These are phyloP conservation scores for Acronicta aceris DNA, from an alignment of 2,888 invertebrate species.

Conservation along the genomic window DNA sequence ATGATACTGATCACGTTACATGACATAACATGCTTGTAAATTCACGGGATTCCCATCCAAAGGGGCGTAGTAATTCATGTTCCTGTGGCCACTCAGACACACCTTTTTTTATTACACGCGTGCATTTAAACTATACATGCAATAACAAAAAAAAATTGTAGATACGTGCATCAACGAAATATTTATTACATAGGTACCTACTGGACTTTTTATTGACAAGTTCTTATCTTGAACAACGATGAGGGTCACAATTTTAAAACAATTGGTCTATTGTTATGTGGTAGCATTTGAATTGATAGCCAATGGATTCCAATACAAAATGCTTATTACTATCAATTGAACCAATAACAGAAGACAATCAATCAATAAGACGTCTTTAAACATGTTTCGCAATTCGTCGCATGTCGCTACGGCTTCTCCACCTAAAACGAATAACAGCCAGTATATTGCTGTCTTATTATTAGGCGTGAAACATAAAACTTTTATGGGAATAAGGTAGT, in stretches of 20 bases:
- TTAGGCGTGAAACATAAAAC: slow-evolving; percentile 42
- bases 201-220: slow-evolving; percentile 16
- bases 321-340: slow-evolving; percentile 51
- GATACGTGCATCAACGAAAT: slow-evolving; percentile 7
- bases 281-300: slow-evolving; percentile 52
- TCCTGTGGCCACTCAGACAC: slow-evolving; percentile 23
- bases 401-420: slow-evolving; percentile 1
- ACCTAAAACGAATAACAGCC: slow-evolving; percentile 7
- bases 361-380: slow-evolving; percentile 46
- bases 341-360: slow-evolving; percentile 48
- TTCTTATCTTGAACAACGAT: slow-evolving; percentile 20
- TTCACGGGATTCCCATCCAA: slow-evolving; percentile 41
- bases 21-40: slow-evolving; percentile 33
- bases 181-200: slow-evolving; percentile 6
- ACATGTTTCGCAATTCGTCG: slow-evolving; percentile 36
- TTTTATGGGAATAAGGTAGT: slow-evolving; percentile 26
- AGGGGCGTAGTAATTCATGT: slow-evolving; percentile 28
- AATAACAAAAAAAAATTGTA: slow-evolving; percentile 17
- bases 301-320: slow-evolving; percentile 46
- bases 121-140: slow-evolving; percentile 43
- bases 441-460: slow-evolving; percentile 26
- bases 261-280: slow-evolving; percentile 48
- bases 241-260: slow-evolving; percentile 31
- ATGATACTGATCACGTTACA: slow-evolving; percentile 40
- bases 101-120: slow-evolving; percentile 9